Conservation (phyloP, 2,113 vertebrate genomes). For the Rhinopomastus cyanomelas region DNA sequence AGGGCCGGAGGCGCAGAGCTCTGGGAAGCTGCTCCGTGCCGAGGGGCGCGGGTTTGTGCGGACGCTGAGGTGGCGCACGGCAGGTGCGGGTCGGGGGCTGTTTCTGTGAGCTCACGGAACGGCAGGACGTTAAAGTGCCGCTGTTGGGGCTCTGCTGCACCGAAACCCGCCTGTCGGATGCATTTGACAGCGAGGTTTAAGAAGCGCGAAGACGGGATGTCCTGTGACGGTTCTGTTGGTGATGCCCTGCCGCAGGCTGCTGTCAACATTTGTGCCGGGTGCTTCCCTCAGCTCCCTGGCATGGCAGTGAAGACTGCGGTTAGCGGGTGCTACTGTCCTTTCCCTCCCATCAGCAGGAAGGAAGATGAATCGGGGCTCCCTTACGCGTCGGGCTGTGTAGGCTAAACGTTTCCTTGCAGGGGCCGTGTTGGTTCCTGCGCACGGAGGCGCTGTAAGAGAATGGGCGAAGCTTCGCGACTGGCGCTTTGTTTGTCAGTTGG, state of each 20-base stretch:
- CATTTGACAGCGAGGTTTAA: background rate
- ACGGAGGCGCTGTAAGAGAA: background rate
- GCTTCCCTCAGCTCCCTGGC: background rate
- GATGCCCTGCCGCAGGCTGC: accelerated
- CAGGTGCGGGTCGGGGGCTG: background rate
- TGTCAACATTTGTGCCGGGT: background rate
- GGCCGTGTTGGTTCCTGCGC: background rate
- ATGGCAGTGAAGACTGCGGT: background rate
- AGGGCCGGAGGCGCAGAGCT: background rate
- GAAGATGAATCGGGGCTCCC: background rate
- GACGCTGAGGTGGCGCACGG: background rate
- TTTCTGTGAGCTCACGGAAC: background rate
- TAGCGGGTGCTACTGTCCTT: background rate
- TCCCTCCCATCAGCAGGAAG: background rate
- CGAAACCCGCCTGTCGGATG: background rate
- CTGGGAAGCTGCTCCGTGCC: background rate
- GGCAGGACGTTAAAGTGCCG: background rate
- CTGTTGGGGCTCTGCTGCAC: accelerated
- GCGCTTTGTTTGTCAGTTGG: background rate
- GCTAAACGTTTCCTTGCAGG: background rate
- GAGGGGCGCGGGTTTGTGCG: background rate
- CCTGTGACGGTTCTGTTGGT: background rate
- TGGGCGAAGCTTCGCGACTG: background rate
- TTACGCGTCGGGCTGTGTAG: accelerated
- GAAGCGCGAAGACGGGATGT: background rate